A percentile compares a stretch with the other conserved stretches of the same genome.
These are phyloP conservation scores for Chitala chitala DNA, from an alignment of 2,113 vertebrate species.

Conservation along the genomic window DNA sequence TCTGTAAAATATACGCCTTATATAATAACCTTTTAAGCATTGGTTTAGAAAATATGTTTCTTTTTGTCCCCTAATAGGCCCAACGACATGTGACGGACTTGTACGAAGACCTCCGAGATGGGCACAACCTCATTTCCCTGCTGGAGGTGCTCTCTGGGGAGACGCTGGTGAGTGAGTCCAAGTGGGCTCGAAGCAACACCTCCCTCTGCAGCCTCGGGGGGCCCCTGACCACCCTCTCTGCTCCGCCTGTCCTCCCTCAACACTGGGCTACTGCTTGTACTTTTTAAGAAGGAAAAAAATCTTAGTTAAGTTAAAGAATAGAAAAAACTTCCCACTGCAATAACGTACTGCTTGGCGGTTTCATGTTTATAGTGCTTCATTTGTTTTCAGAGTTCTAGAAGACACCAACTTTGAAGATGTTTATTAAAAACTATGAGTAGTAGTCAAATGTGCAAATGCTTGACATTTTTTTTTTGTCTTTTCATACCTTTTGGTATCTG, in stretches of 20 bases:
- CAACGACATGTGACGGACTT: conserved; percentile 88
- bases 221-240: background rate
- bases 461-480: background rate
- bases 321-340: background rate
- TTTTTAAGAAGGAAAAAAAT: background rate
- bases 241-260: background rate
- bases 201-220: background rate
- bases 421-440: background rate
- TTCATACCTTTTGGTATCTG: conserved; percentile 9
- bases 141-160: conserved; percentile 94
- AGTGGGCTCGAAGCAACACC: conserved; percentile 20
- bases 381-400: background rate
- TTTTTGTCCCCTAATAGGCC: conserved; percentile 53
- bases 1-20: background rate
- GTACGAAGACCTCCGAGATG: conserved; percentile 92
- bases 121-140: conserved; percentile 94
- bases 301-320: too few relatives aligned
- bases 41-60: too few relatives aligned
- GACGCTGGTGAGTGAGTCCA: conserved; percentile 70
- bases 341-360: background rate
- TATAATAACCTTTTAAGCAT: background rate
- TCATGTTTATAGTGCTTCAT: background rate
- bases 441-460: background rate
- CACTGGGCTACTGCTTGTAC: background rate
- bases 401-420: background rate